These are phyloP conservation scores for Geotrypetes seraphini DNA, from an alignment of 2,797 vertebrate species.

Conservation along the genomic window DNA sequence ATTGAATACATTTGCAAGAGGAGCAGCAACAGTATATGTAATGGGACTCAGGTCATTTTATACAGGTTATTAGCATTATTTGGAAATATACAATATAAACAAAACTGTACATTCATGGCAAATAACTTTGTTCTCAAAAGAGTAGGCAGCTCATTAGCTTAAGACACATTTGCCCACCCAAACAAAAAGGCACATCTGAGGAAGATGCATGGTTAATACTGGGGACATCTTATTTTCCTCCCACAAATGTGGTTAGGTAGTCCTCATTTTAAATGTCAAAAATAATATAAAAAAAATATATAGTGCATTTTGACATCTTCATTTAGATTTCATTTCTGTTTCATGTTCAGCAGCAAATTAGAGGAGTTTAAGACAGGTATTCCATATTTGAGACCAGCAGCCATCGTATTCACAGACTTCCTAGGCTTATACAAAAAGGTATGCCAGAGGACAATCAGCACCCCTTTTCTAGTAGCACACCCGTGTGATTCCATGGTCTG, in stretches of 20 bases:
- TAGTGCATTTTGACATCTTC: constrained; percentile 32
- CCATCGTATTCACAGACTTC: constrained; percentile 26
- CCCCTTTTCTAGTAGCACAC: constrained; percentile 7
- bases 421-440: constrained; percentile 8
- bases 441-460: constrained; percentile 27
- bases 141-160: constrained; percentile 69
- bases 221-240: constrained; percentile 7
- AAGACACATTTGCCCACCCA: constrained; percentile 59
- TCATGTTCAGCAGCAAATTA: constrained; percentile 52
- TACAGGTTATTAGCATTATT: constrained; percentile 51
- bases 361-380: constrained; percentile 47
- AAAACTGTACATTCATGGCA: constrained; percentile 76
- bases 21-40: constrained; percentile 44
- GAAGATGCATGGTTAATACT: constrained; percentile 48
- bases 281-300: constrained; percentile 21
- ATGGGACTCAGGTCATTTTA: constrained; percentile 50
- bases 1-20: constrained; percentile 26
- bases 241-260: constrained; percentile 1
- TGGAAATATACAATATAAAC: constrained; percentile 66
- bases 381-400: constrained; percentile 23
- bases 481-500: constrained; percentile 9
- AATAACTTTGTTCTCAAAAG: constrained; percentile 78
- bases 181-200: constrained; percentile 91
- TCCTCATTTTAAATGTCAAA: constrained; percentile 22
- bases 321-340: constrained; percentile 12